A percentile compares a stretch with the other conserved stretches of the same genome.
Evolutionary conservation across 2,888 invertebrate species (phyloP).

Genomic region (Sminthurinus aureus): DNA sequence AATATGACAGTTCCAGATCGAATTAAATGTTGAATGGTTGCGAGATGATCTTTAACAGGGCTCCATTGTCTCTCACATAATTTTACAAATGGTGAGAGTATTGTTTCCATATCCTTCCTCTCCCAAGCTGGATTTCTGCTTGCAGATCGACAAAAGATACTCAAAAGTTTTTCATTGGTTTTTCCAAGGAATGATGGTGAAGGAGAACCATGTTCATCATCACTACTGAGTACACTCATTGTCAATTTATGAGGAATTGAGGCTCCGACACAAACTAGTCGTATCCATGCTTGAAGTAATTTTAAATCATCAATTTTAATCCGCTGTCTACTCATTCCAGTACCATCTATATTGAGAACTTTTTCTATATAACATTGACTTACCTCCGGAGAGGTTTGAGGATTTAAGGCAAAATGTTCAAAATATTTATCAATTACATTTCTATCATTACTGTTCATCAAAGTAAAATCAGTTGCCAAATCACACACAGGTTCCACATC

Average conservation of each 20-base stretch:
- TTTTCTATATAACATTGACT: constrained; percentile 48
- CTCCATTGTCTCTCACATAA: constrained; percentile 26
- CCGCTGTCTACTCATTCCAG: constrained; percentile 5
- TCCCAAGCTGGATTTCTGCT: constrained; percentile 34
- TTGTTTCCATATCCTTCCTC: constrained; percentile 38
- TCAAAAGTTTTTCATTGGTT: constrained; percentile 37
- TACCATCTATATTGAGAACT: constrained; percentile 24
- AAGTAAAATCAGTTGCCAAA: constrained; percentile 53
- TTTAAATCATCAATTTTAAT: constrained; percentile 35
- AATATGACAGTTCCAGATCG: constrained; percentile 17
- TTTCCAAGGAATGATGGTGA: constrained; percentile 25
- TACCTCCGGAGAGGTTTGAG: constrained; percentile 45
- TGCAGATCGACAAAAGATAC: constrained; percentile 38
- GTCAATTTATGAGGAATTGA: constrained; percentile 27
- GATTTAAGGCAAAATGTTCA: constrained; percentile 50
- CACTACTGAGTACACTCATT: constrained; percentile 1
- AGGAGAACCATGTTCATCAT: neutral
- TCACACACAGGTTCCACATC: constrained; percentile 52
- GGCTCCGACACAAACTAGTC: constrained; percentile 44
- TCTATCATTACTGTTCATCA: constrained; percentile 1
- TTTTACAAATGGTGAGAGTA: constrained; percentile 37
- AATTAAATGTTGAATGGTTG: neutral
- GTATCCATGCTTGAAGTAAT: constrained; percentile 51
- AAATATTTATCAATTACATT: constrained; percentile 34
- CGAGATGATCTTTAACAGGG: constrained; percentile 11